Evolutionary conservation across 2,888 invertebrate species (phyloP).

Genomic region (Lypha dubia): DNA sequence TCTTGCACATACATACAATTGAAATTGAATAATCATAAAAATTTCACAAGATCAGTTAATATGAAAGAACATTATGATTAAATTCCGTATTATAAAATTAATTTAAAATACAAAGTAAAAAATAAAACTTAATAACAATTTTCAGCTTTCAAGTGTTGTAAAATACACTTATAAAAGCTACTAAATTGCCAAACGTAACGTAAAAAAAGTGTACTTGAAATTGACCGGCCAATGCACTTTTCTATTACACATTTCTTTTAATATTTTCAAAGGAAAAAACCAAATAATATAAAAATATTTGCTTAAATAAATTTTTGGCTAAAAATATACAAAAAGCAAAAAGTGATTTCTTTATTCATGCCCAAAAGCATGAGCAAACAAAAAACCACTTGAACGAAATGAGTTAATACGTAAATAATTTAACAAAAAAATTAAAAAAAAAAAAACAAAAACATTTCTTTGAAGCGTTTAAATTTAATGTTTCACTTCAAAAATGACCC

Average conservation of each 20-base stretch:
- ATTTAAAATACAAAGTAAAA: background rate
- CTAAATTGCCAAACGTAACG: conserved; percentile 36
- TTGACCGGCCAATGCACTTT: conserved; percentile 66
- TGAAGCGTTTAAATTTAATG: conserved; percentile 25
- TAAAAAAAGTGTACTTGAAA: conserved; percentile 57
- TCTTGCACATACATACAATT: background rate
- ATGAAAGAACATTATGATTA: no score
- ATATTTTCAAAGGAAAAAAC: conserved; percentile 23
- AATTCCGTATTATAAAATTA: no score
- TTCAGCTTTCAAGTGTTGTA: conserved; percentile 16
- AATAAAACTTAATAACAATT: background rate
- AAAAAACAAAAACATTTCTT: conserved; percentile 20
- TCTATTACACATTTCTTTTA: conserved; percentile 20
- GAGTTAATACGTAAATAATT: conserved; percentile 43
- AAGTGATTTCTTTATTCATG: conserved; percentile 12
- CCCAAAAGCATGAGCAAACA: conserved; percentile 12
- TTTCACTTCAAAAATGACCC: conserved; percentile 57
- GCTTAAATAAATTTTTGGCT: conserved; percentile 20
- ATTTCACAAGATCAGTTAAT: no score
- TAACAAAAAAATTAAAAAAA: no score
- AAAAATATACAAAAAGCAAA: conserved; percentile 9
- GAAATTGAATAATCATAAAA: background rate
- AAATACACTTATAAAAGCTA: background rate
- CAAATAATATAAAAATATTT: conserved; percentile 24
- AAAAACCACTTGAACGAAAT: conserved; percentile 56